These are phyloP conservation scores for Pseudomugil gertrudae DNA, from an alignment of 2,797 vertebrate genomes.

Conservation along the genomic window DNA sequence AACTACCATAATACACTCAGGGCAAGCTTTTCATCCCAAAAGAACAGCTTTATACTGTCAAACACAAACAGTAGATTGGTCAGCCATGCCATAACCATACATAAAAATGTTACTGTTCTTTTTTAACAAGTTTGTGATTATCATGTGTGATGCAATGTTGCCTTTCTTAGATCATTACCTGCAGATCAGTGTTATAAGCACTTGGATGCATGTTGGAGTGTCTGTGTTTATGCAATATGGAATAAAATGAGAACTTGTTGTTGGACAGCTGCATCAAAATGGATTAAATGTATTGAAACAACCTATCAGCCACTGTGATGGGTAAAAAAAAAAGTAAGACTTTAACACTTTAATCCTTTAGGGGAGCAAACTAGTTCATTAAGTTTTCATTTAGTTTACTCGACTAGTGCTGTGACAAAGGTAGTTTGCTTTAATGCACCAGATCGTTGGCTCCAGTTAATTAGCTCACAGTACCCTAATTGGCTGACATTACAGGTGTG, in stretches of 20 bases:
- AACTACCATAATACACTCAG: slow-evolving; percentile 17
- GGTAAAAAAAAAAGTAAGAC: neutral
- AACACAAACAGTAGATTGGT: neutral
- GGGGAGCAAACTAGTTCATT: neutral
- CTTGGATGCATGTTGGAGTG: neutral
- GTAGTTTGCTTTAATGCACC: neutral
- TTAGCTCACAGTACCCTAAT: too few species aligned
- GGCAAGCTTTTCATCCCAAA: slow-evolving; percentile 22
- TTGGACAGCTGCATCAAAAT: neutral
- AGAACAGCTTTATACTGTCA: neutral
- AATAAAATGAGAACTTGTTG: neutral
- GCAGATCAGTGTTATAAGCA: neutral
- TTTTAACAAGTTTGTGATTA: neutral
- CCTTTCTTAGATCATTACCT: neutral
- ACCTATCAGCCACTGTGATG: neutral
- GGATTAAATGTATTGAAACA: neutral
- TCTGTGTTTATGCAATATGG: neutral
- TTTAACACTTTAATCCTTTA: neutral
- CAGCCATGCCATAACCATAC: neutral
- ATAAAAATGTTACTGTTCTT: neutral
- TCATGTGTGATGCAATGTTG: neutral
- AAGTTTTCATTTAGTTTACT: neutral
- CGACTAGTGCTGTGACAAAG: neutral
- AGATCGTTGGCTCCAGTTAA: too few species aligned
- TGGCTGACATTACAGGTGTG: neutral